phyloP scores from a whole-genome alignment of 2,797 vertebrate genomes.

The Sebastes elongatus region DNA sequence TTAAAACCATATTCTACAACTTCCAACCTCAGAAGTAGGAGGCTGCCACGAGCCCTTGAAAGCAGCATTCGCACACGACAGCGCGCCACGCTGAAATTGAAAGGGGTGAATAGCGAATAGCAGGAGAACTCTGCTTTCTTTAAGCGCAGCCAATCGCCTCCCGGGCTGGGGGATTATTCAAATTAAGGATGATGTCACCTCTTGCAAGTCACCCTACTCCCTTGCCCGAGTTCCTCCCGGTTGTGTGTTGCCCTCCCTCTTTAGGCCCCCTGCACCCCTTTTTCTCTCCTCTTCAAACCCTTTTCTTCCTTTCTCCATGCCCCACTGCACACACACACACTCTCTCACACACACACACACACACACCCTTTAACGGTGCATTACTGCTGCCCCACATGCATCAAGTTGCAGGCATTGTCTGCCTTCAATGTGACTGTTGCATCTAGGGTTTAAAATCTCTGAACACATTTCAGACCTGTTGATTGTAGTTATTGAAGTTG shows the following conservation, averaged over 20 bases:
- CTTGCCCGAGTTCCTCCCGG: slow-evolving; percentile 58
- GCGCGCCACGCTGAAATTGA: slow-evolving; percentile 73
- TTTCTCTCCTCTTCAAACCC: slow-evolving; percentile 63
- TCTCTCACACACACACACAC: slow-evolving; percentile 26
- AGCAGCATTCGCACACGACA: slow-evolving; percentile 62
- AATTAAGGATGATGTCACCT: slow-evolving; percentile 84
- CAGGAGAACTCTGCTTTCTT: slow-evolving; percentile 71
- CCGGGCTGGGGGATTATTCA: slow-evolving; percentile 79
- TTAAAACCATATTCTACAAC: neutral
- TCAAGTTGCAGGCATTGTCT: slow-evolving; percentile 68
- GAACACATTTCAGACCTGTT: slow-evolving; percentile 59
- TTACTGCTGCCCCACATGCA: slow-evolving; percentile 55
- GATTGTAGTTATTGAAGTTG: neutral
- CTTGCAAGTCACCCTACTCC: slow-evolving; percentile 75
- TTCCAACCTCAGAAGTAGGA: neutral
- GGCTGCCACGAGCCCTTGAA: slow-evolving; percentile 52
- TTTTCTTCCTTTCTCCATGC: slow-evolving; percentile 70
- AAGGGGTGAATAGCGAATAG: slow-evolving; percentile 77
- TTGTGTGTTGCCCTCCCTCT: slow-evolving; percentile 66
- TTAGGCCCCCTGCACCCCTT: slow-evolving; percentile 56
- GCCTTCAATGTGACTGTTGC: slow-evolving; percentile 35
- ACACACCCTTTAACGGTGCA: slow-evolving; percentile 37
- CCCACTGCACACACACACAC: slow-evolving; percentile 58
- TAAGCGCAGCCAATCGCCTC: slow-evolving; percentile 74
- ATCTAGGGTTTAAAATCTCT: slow-evolving; percentile 26